These are phyloP conservation scores for Podarcis cretensis DNA, from an alignment of 2,113 vertebrate genomes.

Conservation along the genomic window DNA sequence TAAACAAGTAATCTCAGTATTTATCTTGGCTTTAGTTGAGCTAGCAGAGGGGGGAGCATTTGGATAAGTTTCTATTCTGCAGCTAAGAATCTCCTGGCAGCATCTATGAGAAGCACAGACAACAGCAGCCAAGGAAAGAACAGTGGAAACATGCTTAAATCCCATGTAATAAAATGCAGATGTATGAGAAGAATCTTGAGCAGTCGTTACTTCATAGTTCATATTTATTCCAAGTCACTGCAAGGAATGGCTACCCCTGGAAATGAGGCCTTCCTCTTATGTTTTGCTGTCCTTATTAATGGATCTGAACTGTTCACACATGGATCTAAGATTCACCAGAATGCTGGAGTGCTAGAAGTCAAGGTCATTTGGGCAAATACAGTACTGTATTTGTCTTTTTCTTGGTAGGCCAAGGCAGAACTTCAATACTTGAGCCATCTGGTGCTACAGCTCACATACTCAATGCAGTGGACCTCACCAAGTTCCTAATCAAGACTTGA, in stretches of 20 bases:
- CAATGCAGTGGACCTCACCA: neutral
- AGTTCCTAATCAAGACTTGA: neutral
- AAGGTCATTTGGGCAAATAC: neutral
- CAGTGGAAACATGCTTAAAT: slow-evolving; percentile 22
- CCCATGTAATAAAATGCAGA: slow-evolving; percentile 34
- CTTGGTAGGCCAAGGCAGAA: too few species aligned
- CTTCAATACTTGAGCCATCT: too few species aligned
- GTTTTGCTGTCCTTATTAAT: neutral
- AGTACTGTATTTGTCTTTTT: neutral
- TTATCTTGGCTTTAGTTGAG: slow-evolving; percentile 29
- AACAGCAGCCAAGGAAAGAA: neutral
- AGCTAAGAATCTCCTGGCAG: neutral
- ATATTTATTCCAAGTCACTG: neutral
- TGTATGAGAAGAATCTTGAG: slow-evolving; percentile 19
- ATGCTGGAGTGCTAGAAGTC: neutral
- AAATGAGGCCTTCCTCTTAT: neutral
- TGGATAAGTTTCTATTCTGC: slow-evolving; percentile 31
- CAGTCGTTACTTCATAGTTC: neutral
- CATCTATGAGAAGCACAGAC: slow-evolving; percentile 4
- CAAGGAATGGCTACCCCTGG: neutral
- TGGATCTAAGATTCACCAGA: neutral
- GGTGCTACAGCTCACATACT: too few species aligned
- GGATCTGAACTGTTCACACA: neutral
- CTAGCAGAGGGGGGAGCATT: slow-evolving; percentile 23
- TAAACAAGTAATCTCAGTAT: slow-evolving; percentile 34